These are phyloP conservation scores for Papilio polyxenes DNA, from an alignment of 1,140 invertebrate genomes.

Conservation along the genomic window DNA sequence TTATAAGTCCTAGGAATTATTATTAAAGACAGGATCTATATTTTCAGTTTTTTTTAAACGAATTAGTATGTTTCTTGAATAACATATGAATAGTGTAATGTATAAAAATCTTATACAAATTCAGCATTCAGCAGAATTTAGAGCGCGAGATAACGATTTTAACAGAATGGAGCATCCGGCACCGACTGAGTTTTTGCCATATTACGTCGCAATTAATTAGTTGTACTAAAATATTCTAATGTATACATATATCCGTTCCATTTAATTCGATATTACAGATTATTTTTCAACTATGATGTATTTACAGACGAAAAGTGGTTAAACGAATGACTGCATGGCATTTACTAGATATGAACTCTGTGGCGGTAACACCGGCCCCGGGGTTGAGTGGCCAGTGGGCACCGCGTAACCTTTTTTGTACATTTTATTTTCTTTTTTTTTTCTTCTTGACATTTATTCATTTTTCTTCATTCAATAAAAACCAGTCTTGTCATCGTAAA, in stretches of 20 bases:
- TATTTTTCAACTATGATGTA: neutral
- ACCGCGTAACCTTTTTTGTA: too few species aligned
- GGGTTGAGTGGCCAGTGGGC: too few species aligned
- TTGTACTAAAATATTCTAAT: constrained; percentile 39
- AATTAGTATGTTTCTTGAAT: neutral
- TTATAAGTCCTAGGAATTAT: neutral
- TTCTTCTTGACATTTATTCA: too few species aligned
- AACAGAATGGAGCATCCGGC: constrained; percentile 33
- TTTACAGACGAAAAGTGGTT: neutral
- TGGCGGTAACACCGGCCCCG: too few species aligned
- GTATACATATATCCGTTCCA: constrained; percentile 25
- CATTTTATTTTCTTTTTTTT: too few species aligned
- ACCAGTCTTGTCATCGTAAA: too few species aligned
- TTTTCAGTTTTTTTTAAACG: neutral
- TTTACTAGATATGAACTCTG: neutral
- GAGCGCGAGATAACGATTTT: constrained; percentile 28
- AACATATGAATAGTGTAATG: neutral
- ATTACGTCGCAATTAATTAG: constrained; percentile 10
- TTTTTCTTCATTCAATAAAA: too few species aligned
- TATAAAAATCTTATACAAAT: neutral
- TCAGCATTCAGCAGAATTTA: constrained; percentile 15
- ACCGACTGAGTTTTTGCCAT: constrained; percentile 1
- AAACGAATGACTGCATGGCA: neutral
- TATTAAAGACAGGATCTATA: neutral
- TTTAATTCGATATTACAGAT: neutral